These are phyloP conservation scores for Nasonovia ribisnigri DNA, from an alignment of 2,888 invertebrate genomes.

Conservation along the genomic window DNA sequence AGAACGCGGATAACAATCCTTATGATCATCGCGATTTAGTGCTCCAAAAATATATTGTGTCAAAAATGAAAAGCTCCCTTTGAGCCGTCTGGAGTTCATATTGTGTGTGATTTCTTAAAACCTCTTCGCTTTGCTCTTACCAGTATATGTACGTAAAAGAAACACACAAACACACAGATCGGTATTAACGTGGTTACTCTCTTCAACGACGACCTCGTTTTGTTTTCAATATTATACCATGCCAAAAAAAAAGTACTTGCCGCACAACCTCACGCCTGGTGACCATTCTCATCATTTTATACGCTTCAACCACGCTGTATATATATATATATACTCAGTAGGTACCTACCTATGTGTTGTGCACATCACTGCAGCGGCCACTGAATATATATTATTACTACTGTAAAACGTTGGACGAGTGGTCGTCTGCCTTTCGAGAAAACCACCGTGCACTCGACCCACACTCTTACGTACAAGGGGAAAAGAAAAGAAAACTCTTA, in stretches of 20 bases:
- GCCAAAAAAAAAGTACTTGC: background rate
- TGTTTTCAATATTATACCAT: background rate
- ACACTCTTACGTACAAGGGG: background rate
- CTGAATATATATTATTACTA: background rate
- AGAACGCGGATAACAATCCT: background rate
- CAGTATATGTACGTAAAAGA: background rate
- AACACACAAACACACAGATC: background rate
- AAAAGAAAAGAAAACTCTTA: slow-evolving; percentile 19
- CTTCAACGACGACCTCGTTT: background rate
- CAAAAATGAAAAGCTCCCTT: background rate
- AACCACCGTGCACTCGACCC: background rate
- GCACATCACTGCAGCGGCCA: background rate
- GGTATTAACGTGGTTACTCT: background rate
- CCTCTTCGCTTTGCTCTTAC: background rate
- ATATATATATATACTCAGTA: no score
- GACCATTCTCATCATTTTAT: background rate
- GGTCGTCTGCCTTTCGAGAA: background rate
- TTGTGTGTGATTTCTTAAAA: background rate
- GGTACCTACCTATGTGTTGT: background rate
- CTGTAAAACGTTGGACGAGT: background rate
- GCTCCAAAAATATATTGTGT: background rate
- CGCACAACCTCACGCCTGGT: background rate
- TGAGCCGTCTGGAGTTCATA: background rate
- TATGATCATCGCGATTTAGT: background rate
- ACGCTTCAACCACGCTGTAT: background rate